These are phyloP conservation scores for Peromyscus californicus DNA, from an alignment of 2,113 vertebrate genomes.

Conservation along the genomic window DNA sequence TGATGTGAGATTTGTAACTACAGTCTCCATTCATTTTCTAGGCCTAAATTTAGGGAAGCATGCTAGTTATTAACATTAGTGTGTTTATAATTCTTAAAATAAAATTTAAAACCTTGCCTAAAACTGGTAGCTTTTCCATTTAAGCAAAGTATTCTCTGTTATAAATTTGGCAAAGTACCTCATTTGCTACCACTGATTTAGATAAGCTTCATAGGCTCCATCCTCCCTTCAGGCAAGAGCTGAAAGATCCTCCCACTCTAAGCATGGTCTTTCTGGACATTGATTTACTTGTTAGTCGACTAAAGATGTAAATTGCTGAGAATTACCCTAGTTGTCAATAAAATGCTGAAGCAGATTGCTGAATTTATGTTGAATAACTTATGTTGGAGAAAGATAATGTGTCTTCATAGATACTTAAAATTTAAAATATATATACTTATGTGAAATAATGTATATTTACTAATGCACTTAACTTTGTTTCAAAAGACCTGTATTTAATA, in stretches of 20 bases:
- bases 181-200: not conserved
- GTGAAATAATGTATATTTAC: slow-evolving; percentile 30
- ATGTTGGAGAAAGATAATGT: not conserved
- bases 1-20: not conserved
- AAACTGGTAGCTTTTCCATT: not conserved
- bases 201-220: not conserved
- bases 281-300: not conserved
- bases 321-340: not conserved
- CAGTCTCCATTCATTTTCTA: not conserved
- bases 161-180: not conserved
- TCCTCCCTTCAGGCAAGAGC: not conserved
- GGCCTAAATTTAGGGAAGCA: not conserved
- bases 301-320: slow-evolving; percentile 13
- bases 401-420: not conserved
- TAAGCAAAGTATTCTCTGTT: not conserved
- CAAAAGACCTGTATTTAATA: not conserved
- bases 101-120: not conserved
- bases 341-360: not conserved
- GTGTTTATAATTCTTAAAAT: not conserved
- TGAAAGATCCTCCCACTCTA: not conserved
- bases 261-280: not conserved
- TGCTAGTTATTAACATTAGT: not conserved
- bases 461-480: not conserved
- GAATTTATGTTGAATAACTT: slow-evolving; percentile 4
- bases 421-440: not conserved